phyloP scores from a whole-genome alignment of 2,113 vertebrate species.

The Lates calcarifer region DNA sequence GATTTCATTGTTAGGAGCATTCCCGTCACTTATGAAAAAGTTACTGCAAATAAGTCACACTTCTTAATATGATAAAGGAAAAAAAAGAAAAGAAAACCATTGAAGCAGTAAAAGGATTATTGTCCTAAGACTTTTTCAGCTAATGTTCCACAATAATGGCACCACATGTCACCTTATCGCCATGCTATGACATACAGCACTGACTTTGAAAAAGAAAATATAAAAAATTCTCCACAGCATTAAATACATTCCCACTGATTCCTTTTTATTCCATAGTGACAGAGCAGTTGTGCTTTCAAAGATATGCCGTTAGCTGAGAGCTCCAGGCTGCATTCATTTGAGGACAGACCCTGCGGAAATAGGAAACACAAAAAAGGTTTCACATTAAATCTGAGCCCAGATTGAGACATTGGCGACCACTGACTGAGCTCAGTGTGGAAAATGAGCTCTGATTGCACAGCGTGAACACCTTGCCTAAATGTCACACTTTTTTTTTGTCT shows the following conservation, averaged over 20 bases:
- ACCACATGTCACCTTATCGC: not conserved
- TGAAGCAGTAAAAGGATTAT: not conserved
- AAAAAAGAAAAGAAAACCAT: not conserved
- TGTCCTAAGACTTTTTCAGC: not conserved
- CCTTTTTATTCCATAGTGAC: constrained; percentile 26
- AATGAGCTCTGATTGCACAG: constrained; percentile 80
- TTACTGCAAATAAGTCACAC: too few relatives aligned
- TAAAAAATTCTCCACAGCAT: not conserved
- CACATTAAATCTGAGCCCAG: constrained; percentile 65
- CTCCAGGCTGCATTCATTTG: constrained; percentile 39
- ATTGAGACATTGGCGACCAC: constrained; percentile 52
- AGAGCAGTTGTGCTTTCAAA: constrained; percentile 50
- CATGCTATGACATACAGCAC: not conserved
- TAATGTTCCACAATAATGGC: not conserved
- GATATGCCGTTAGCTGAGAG: constrained; percentile 34
- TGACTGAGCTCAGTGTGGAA: constrained; percentile 65
- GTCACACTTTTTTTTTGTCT: constrained; percentile 48
- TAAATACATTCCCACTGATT: constrained; percentile 30
- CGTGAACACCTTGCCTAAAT: constrained; percentile 67
- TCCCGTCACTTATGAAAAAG: not conserved
- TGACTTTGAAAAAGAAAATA: constrained; percentile 8
- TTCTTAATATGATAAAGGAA: not conserved
- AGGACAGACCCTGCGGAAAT: constrained; percentile 46
- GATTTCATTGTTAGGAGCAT: not conserved
- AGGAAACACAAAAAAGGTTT: constrained; percentile 52